Base-by-base conservation (phyloP, 2,888 invertebrate genomes). In the Perdita meconis region DNA sequence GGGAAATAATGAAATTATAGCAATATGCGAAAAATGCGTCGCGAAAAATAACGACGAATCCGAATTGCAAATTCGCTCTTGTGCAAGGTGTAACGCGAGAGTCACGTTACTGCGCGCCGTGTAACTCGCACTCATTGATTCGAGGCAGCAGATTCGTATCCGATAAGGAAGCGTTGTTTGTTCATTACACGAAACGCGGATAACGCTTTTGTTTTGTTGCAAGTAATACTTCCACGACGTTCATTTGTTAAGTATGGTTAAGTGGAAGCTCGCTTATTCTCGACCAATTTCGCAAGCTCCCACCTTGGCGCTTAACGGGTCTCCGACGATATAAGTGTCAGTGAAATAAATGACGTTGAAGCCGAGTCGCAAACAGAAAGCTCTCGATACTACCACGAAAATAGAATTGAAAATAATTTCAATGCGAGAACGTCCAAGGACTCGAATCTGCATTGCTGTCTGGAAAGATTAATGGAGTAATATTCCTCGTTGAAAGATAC, bases 11-110 rank as follows among this genome's bases (percentile, higher is more conserved):
- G 5, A 26, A 22, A 19, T 8, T n/a, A 10, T 34, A 10, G 51
- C n/a, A n/a, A n/a, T n/a, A n/a, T n/a, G n/a, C n/a, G n/a, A 65
- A 78, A 64, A 56, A 69, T 61, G 69, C 60, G 50, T 40, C 47
- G 53, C 55, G 77, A 78, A 67, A 78, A 69, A 78, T 78, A 78
- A 77, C 77, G 42, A 51, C 51, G 68, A 56, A 77, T 78, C 12
- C 78, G 78, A 78, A 78, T 78, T 78, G 78, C 78, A 78, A 65
- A 78, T 78, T 55, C 44, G 36, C 13, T 42, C 36, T 56, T 56
- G 40, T 4, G 10, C 30, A 19, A 26, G n/a, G 38, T 36, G 53
- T 36, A 36, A 51, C 19, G 26, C 12, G 40, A 6, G 51, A 38
- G 55, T 38, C 56, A 57, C 66, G 40, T 57, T 67, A 61, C 50